A percentile compares a stretch with the other conserved stretches of the same genome.
phyloP scores from a whole-genome alignment of 2,113 vertebrate species.

The Embiotoca jacksoni region DNA sequence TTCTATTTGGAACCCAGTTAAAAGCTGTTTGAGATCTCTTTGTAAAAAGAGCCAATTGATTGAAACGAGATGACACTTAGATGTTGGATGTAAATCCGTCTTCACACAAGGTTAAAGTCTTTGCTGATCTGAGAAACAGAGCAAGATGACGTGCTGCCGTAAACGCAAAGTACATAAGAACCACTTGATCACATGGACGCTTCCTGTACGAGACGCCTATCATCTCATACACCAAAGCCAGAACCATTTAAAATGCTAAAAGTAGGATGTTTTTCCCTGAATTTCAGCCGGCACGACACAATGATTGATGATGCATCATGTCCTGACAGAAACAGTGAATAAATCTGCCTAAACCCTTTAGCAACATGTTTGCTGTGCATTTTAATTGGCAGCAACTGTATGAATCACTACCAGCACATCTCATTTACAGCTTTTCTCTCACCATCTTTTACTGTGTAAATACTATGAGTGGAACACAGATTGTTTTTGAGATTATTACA shows the following conservation, averaged over 20 bases:
- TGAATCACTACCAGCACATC: constrained; percentile 8
- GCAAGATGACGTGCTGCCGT: constrained; percentile 7
- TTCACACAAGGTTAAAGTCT: constrained; percentile 70
- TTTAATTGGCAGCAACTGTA: constrained; percentile 27
- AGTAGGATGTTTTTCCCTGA: constrained; percentile 36
- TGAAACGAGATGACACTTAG: constrained; percentile 72
- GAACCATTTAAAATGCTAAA: constrained; percentile 40
- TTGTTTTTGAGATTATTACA: neutral
- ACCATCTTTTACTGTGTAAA: constrained; percentile 17
- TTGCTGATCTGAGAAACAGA: constrained; percentile 32
- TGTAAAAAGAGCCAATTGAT: constrained; percentile 78
- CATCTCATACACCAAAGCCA: constrained; percentile 27
- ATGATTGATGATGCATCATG: constrained; percentile 63
- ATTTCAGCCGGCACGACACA: constrained; percentile 14
- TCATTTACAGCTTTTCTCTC: neutral
- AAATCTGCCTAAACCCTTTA: constrained; percentile 46
- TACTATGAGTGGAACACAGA: neutral
- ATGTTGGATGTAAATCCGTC: constrained; percentile 53
- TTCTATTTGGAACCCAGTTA: constrained; percentile 73
- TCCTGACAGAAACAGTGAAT: constrained; percentile 57
- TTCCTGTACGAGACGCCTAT: constrained; percentile 21
- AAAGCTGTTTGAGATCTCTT: constrained; percentile 63
- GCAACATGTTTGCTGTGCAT: constrained; percentile 43
- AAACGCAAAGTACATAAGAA: neutral
- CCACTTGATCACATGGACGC: neutral